These are phyloP conservation scores for Drosophila ambigua DNA, from an alignment of 1,140 invertebrate species.

Conservation along the genomic window DNA sequence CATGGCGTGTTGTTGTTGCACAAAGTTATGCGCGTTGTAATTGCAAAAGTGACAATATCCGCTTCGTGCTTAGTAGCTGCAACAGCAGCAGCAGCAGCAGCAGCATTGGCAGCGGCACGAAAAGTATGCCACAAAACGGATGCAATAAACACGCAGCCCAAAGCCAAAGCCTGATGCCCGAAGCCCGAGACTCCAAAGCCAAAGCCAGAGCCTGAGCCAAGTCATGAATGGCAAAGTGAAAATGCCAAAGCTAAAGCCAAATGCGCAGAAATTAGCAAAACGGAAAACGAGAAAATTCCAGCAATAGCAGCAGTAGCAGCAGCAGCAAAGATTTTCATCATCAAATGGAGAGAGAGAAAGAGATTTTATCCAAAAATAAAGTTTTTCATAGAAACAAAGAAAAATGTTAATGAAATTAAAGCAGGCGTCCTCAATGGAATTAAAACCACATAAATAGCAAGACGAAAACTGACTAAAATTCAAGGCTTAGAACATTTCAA, in stretches of 20 bases:
- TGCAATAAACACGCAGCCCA: slow-evolving; percentile 65
- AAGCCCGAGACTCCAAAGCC: slow-evolving; percentile 7
- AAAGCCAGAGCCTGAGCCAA: slow-evolving; percentile 38
- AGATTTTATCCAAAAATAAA: slow-evolving; percentile 9
- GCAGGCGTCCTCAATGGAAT: no score
- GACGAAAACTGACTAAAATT: no score
- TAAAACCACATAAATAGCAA: no score
- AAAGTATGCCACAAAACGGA: slow-evolving; percentile 67
- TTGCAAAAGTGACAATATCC: slow-evolving; percentile 69
- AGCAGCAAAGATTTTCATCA: slow-evolving; percentile 42
- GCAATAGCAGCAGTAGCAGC: background rate
- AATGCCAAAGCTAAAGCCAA: slow-evolving; percentile 47
- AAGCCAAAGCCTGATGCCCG: slow-evolving; percentile 7
- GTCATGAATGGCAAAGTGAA: slow-evolving; percentile 62
- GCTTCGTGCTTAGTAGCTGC: slow-evolving; percentile 58
- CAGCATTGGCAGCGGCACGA: slow-evolving; percentile 48
- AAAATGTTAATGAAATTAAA: no score
- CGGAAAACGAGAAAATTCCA: slow-evolving; percentile 56
- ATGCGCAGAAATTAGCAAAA: slow-evolving; percentile 56
- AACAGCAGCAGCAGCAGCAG: slow-evolving; percentile 19
- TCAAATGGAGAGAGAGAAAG: slow-evolving; percentile 14
- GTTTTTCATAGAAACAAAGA: no score
- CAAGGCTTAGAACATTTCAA: slow-evolving; percentile 14
- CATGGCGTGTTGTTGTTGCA: slow-evolving; percentile 42
- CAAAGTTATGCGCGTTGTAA: slow-evolving; percentile 66